Conservation (phyloP, 2,888 invertebrate genomes). For the Toxonevra muliebris region DNA sequence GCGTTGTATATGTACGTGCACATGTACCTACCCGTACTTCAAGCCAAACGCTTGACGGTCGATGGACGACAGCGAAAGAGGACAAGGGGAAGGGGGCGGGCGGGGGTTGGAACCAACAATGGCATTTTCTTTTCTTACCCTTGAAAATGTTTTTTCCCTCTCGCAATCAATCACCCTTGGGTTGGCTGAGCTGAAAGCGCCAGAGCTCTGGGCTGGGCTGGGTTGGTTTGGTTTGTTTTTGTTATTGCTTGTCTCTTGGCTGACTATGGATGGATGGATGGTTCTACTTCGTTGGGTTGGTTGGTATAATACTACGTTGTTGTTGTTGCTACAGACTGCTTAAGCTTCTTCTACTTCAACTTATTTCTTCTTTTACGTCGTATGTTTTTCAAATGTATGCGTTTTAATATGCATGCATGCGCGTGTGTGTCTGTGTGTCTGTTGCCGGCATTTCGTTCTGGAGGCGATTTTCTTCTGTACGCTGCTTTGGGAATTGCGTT, state of each 20-base stretch:
- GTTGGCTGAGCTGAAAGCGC: too few species aligned
- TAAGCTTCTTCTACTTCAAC: constrained; percentile 3
- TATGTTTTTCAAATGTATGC: constrained; percentile 2
- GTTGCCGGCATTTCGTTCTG: constrained; percentile 13
- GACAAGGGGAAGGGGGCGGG: neutral
- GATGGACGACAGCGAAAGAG: neutral
- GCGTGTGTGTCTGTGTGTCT: constrained; percentile 1
- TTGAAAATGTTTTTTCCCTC: constrained; percentile 22
- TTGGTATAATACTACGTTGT: neutral
- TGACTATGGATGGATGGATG: neutral
- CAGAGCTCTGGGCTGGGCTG: too few species aligned
- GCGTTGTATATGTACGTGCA: too few species aligned
- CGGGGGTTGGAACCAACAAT: too few species aligned
- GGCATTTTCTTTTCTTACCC: constrained; percentile 23
- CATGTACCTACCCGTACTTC: too few species aligned
- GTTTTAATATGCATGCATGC: neutral
- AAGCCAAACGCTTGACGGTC: neutral
- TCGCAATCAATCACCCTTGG: constrained; percentile 32
- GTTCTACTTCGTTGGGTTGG: constrained; percentile 17
- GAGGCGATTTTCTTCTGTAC: constrained; percentile 9
- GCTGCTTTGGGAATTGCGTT: constrained; percentile 15
- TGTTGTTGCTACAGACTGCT: neutral
- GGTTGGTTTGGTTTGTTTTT: too few species aligned
- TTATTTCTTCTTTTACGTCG: neutral
- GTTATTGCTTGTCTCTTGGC: neutral